Conservation (phyloP, 1,140 invertebrate species). For the Formica selysi region DNA sequence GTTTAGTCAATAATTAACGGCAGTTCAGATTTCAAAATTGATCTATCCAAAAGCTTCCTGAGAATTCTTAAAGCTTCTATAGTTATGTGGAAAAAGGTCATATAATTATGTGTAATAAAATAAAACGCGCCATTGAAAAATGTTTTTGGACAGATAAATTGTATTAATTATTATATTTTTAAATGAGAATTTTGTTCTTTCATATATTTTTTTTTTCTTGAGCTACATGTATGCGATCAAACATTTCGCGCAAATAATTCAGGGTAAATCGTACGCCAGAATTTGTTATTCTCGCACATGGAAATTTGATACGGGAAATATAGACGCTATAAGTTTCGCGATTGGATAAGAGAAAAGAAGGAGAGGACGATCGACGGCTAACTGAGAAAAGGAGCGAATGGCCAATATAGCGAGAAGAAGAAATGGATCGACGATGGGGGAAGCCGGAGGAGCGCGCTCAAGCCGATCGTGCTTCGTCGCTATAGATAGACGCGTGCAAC, state of each 20-base stretch:
- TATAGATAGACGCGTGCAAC: conserved; percentile 70
- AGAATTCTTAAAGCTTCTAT: neutral
- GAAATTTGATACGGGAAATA: neutral
- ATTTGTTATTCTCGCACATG: neutral
- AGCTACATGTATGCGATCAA: neutral
- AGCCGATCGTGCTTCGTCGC: conserved; percentile 53
- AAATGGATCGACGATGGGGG: conserved; percentile 30
- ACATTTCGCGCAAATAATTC: neutral
- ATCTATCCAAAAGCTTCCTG: neutral
- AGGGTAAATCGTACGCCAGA: neutral
- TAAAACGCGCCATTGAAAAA: neutral
- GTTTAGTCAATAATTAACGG: conserved; percentile 17
- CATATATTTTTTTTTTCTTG: neutral
- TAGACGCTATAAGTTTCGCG: neutral
- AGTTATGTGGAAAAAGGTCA: neutral
- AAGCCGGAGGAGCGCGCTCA: conserved; percentile 2
- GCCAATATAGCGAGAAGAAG: conserved; percentile 18
- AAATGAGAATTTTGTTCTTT: neutral
- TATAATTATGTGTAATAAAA: neutral
- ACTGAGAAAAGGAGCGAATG: neutral
- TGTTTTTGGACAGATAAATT: neutral
- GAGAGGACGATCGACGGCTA: neutral
- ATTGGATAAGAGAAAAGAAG: neutral
- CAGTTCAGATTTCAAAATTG: neutral
- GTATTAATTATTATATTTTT: neutral